Conservation (phyloP, 2,797 vertebrate genomes). For the Odontamblyopus lacepedii region DNA sequence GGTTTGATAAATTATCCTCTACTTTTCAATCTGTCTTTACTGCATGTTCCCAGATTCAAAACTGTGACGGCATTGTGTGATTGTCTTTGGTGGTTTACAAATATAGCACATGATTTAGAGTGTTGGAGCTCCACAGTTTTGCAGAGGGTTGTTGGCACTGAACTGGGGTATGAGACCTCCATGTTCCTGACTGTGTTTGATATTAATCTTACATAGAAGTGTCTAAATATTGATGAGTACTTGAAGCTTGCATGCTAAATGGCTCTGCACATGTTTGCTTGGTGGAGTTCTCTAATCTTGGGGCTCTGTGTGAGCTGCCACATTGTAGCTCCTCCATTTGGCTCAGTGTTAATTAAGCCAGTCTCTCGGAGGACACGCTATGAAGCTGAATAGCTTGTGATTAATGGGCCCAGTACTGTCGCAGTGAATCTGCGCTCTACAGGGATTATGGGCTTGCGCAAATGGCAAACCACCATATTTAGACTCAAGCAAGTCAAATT, state of each 20-base stretch:
- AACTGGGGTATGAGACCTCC: slow-evolving; percentile 36
- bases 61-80: not conserved
- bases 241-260: slow-evolving; percentile 51
- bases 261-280: slow-evolving; percentile 40
- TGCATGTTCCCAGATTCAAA: not conserved
- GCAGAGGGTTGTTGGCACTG: slow-evolving; percentile 21
- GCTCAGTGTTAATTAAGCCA: slow-evolving; percentile 67
- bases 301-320: slow-evolving; percentile 44
- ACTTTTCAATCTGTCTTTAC: not conserved
- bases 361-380: slow-evolving; percentile 62
- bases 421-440: slow-evolving; percentile 58
- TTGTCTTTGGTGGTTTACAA: not conserved
- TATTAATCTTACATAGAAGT: slow-evolving; percentile 59
- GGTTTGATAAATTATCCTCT: not conserved
- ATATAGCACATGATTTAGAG: not conserved
- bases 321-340: slow-evolving; percentile 56
- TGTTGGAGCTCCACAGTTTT: not conserved
- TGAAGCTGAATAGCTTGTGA: slow-evolving; percentile 69
- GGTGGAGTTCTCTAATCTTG: slow-evolving; percentile 57
- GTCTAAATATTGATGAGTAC: slow-evolving; percentile 56
- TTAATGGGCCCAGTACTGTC: slow-evolving; percentile 67
- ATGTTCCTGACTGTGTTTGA: slow-evolving; percentile 43
- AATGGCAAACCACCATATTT: slow-evolving; percentile 75
- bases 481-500: slow-evolving; percentile 62
- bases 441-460: slow-evolving; percentile 57